These are phyloP conservation scores for Callosobruchus maculatus DNA, from an alignment of 2,888 invertebrate genomes.

Conservation along the genomic window DNA sequence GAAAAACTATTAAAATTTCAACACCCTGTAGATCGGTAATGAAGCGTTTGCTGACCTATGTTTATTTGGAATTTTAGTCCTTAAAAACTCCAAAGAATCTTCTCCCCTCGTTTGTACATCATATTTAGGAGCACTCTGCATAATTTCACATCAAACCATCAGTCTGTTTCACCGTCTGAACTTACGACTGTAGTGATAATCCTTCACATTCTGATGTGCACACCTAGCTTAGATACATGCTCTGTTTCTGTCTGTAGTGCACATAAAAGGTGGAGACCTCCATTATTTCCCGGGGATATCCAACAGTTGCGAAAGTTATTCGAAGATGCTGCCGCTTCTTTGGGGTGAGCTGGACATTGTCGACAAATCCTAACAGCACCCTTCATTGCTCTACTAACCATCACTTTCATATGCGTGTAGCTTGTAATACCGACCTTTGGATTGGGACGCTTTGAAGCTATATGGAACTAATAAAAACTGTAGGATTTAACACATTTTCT, in stretches of 20 bases:
- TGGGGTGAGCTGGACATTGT: constrained; percentile 30
- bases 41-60: too few species aligned
- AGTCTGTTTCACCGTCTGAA: not conserved
- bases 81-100: too few species aligned
- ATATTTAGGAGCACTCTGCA: too few species aligned
- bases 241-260: constrained; percentile 51
- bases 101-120: too few species aligned
- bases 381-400: not conserved
- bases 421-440: not conserved
- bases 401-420: not conserved
- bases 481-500: not conserved
- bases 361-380: not conserved
- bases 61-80: too few species aligned
- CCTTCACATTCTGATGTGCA: not conserved
- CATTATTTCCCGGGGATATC: constrained; percentile 75
- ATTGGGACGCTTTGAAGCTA: not conserved
- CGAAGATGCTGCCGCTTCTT: constrained; percentile 63
- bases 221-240: not conserved
- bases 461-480: not conserved
- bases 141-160: not conserved
- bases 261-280: constrained; percentile 81
- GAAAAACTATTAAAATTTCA: too few species aligned
- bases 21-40: too few species aligned
- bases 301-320: constrained; percentile 73
- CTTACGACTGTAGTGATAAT: not conserved